Percentiles rank a stretch among this genome's conserved stretches.
These are phyloP conservation scores for Himantopus leucocephalus DNA, from an alignment of 2,113 vertebrate species.

Conservation along the genomic window DNA sequence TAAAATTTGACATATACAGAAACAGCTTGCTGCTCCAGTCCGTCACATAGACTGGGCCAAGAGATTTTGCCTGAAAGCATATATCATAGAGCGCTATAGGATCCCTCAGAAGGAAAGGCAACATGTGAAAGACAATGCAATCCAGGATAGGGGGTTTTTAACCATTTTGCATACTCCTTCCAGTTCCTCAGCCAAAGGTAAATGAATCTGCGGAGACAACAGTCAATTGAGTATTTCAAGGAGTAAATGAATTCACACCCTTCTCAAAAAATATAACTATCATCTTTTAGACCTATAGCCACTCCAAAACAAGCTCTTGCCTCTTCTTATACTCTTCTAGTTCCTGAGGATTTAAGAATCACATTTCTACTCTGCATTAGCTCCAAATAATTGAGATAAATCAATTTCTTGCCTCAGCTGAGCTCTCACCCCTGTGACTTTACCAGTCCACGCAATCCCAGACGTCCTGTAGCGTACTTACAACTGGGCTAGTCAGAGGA, in stretches of 20 bases:
- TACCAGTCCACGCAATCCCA: background rate
- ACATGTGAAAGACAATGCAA: background rate
- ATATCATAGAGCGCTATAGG: background rate
- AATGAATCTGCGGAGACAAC: background rate
- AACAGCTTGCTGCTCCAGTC: background rate
- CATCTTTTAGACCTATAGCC: background rate
- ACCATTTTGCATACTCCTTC: background rate
- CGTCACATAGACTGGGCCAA: background rate
- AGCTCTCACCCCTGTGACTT: background rate
- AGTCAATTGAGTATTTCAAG: background rate
- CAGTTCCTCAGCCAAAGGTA: background rate
- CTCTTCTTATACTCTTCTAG: background rate
- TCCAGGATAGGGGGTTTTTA: accelerated
- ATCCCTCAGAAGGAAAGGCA: background rate
- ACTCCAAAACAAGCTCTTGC: background rate
- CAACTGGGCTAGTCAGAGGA: background rate
- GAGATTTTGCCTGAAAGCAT: background rate
- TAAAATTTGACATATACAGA: background rate
- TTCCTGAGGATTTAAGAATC: background rate
- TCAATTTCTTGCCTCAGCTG: background rate
- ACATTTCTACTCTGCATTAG: background rate
- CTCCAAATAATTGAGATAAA: background rate
- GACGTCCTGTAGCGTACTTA: background rate
- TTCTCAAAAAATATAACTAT: background rate
- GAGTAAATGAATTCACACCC: background rate